A percentile compares a stretch with the other conserved stretches of the same genome.
Evolutionary conservation across 2,888 invertebrate species (phyloP).

Genomic region (Acrobasis consociella): DNA sequence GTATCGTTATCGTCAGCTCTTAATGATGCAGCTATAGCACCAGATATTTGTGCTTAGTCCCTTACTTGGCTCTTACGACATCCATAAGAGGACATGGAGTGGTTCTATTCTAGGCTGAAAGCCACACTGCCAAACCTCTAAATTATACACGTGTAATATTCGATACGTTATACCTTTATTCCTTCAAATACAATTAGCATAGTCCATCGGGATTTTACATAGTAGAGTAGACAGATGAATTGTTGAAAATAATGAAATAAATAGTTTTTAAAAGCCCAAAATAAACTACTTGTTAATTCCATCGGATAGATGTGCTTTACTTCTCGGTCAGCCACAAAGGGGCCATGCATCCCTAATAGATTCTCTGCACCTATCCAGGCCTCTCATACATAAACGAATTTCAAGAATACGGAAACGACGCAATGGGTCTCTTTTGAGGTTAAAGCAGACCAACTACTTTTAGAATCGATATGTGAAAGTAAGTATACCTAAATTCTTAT

Average conservation of each 20-base stretch:
- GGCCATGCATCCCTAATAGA: slow-evolving; percentile 29
- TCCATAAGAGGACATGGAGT: too few species aligned
- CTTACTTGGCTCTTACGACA: too few species aligned
- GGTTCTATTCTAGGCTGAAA: too few species aligned
- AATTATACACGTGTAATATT: too few species aligned
- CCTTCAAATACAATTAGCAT: too few species aligned
- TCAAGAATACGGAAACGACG: slow-evolving; percentile 45
- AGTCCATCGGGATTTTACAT: not conserved
- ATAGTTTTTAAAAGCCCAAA: not conserved
- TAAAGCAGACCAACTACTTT: not conserved
- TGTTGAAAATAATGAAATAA: too few species aligned
- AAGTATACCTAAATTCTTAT: too few species aligned
- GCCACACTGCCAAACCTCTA: too few species aligned
- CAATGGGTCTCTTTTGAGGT: not conserved
- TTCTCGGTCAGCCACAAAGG: slow-evolving; percentile 32
- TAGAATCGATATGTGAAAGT: not conserved
- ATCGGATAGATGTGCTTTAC: not conserved
- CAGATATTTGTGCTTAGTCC: too few species aligned
- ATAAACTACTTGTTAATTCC: not conserved
- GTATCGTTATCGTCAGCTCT: too few species aligned
- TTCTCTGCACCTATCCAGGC: slow-evolving; percentile 56
- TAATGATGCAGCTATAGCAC: too few species aligned
- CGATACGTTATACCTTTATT: too few species aligned
- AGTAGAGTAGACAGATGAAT: not conserved
- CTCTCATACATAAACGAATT: slow-evolving; percentile 60